Evolutionary conservation across 2,888 invertebrate species (phyloP).

Genomic region (Pantelozetes paolii): DNA sequence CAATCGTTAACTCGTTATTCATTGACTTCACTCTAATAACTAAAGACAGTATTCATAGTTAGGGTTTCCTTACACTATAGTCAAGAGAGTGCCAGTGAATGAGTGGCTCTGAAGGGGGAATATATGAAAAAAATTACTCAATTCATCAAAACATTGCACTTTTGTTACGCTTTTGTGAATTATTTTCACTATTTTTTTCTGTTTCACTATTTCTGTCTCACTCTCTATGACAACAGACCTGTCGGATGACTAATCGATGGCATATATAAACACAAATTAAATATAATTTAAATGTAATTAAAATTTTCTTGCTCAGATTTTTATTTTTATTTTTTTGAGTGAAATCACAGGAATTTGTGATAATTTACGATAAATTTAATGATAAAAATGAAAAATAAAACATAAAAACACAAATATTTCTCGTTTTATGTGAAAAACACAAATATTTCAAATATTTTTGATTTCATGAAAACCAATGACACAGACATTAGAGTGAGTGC

Average conservation of each 20-base stretch:
- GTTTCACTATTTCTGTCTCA: background rate
- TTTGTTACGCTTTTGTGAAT: background rate
- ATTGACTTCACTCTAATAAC: background rate
- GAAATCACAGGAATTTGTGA: background rate
- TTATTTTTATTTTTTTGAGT: too few species aligned
- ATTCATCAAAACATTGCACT: background rate
- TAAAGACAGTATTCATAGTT: conserved; percentile 3
- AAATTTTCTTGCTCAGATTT: background rate
- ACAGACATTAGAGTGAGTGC: too few species aligned
- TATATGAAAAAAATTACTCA: background rate
- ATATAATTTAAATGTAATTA: background rate
- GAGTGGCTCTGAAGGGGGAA: background rate
- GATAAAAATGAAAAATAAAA: background rate
- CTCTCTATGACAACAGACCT: background rate
- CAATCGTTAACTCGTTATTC: conserved; percentile 14
- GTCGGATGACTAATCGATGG: background rate
- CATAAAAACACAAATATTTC: background rate
- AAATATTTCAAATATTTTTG: background rate
- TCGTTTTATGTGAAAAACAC: background rate
- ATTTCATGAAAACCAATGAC: background rate
- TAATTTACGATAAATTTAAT: background rate
- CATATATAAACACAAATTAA: background rate
- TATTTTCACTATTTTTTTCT: background rate
- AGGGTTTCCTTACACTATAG: background rate
- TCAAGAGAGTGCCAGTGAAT: background rate